Conservation (phyloP, 2,888 invertebrate species). For the Rhamnusium bicolor region DNA sequence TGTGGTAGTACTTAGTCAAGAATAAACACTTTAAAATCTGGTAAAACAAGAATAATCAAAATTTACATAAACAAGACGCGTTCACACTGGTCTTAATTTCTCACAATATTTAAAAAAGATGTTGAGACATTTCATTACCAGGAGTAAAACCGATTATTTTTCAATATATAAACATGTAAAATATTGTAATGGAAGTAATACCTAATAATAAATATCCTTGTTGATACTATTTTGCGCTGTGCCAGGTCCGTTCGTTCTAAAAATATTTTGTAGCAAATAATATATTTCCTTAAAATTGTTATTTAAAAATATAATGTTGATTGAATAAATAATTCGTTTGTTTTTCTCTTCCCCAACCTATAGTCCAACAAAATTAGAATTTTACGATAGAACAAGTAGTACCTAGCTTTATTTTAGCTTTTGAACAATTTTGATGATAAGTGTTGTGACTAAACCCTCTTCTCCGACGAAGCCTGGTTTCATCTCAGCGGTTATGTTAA, state of each 20-base stretch:
- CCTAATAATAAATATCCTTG: constrained; percentile 41
- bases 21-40: constrained; percentile 6
- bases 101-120: not conserved
- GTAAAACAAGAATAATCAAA: not conserved
- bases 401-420: no score
- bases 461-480: no score
- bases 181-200: constrained; percentile 8
- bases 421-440: no score
- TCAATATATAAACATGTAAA: not conserved
- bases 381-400: no score
- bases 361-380: not conserved
- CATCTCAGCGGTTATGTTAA: no score
- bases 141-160: not conserved
- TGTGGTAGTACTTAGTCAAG: no score
- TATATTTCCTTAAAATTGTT: constrained; percentile 68
- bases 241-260: constrained; percentile 66
- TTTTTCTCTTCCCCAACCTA: not conserved
- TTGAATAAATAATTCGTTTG: constrained; percentile 42
- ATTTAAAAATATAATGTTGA: constrained; percentile 53
- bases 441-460: no score
- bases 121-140: not conserved
- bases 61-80: not conserved
- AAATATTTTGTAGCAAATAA: constrained; percentile 62
- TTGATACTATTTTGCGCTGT: constrained; percentile 63
- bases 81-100: not conserved